A percentile compares a stretch with the other conserved stretches of the same genome.
Conservation (phyloP, 2,888 invertebrate genomes). For the Microctonus brassicae region DNA sequence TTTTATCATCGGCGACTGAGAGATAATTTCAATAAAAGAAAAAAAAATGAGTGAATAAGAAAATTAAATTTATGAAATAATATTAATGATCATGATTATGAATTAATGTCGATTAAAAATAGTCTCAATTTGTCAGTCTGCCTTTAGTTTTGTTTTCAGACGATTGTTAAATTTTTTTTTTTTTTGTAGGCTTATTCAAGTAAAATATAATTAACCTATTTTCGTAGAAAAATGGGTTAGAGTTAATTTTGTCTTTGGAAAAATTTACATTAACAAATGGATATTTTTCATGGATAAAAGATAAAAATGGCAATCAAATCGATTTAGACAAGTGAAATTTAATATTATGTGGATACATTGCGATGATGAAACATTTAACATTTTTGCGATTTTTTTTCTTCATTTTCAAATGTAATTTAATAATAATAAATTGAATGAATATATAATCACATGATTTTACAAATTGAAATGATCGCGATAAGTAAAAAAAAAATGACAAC, state of each 20-base stretch:
- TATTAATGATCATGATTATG: background rate
- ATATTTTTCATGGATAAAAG: constrained; percentile 7
- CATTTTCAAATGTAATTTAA: background rate
- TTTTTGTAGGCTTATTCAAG: background rate
- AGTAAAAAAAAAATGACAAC: background rate
- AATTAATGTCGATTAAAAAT: background rate
- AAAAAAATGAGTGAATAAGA: background rate
- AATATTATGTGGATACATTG: background rate
- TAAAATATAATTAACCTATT: constrained; percentile 7
- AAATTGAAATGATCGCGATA: background rate
- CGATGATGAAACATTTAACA: background rate
- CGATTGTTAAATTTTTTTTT: no score
- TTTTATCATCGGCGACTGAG: constrained; percentile 4
- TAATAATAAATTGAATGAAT: background rate
- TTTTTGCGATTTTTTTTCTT: background rate
- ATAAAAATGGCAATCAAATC: background rate
- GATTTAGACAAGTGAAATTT: background rate
- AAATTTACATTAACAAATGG: background rate
- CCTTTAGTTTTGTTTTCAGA: background rate
- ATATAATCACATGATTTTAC: background rate
- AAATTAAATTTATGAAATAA: background rate
- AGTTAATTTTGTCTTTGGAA: background rate
- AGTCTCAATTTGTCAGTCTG: background rate
- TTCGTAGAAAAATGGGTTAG: background rate
- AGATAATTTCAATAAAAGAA: background rate